Evolutionary conservation across 1,140 invertebrate genomes (phyloP).

Genomic region (Conus betulinus): DNA sequence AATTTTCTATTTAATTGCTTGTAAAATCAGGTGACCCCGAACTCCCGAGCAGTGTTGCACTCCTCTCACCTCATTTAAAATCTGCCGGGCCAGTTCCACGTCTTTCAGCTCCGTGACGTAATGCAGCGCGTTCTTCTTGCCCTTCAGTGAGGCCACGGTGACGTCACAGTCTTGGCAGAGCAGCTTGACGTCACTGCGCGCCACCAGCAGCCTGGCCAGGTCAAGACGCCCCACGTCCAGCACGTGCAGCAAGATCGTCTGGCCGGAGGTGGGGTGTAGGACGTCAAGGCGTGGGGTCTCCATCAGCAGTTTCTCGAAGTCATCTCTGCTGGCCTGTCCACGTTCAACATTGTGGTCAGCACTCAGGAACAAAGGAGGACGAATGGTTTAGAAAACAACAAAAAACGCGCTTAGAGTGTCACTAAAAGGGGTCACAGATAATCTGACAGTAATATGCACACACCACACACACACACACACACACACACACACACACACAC

Average conservation of each 20-base stretch:
- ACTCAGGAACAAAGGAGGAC: slow-evolving; percentile 9
- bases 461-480: too few relatives aligned
- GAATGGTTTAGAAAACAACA: not conserved
- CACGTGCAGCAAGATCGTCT: slow-evolving; percentile 61
- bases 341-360: too few relatives aligned
- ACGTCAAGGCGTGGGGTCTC: not conserved
- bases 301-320: slow-evolving; percentile 5
- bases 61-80: slow-evolving; percentile 49
- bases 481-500: too few relatives aligned
- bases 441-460: too few relatives aligned
- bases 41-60: not conserved
- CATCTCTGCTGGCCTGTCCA: not conserved
- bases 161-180: slow-evolving; percentile 49
- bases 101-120: slow-evolving; percentile 60
- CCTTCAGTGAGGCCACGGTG: slow-evolving; percentile 40
- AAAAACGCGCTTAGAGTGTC: not conserved
- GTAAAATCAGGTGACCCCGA: too few relatives aligned
- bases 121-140: slow-evolving; percentile 61
- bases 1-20: too few relatives aligned
- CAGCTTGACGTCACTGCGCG: slow-evolving; percentile 43
- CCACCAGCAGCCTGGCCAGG: slow-evolving; percentile 47
- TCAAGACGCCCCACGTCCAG: slow-evolving; percentile 45
- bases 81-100: slow-evolving; percentile 50
- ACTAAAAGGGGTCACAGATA: too few relatives aligned
- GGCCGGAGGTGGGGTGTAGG: slow-evolving; percentile 40